Conservation (phyloP, 2,888 invertebrate species). For the Eupelmus urozonus region DNA sequence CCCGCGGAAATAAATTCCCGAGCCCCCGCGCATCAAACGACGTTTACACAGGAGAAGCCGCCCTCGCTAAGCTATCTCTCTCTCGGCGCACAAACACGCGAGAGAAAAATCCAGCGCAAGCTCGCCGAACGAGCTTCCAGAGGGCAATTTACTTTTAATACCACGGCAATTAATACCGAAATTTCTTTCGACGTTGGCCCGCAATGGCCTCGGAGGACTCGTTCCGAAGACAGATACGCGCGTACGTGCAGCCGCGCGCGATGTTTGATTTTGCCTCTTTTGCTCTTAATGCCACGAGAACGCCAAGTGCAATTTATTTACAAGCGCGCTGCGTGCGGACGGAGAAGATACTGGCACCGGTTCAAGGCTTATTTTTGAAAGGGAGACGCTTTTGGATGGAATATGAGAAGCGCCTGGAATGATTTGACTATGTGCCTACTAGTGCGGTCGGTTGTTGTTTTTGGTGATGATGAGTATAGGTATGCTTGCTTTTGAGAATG, state of each 20-base stretch:
- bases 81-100: too few species aligned
- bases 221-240: constrained; percentile 47
- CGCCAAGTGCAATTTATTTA: constrained; percentile 52
- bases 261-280: constrained; percentile 25
- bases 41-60: too few species aligned
- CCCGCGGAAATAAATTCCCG: constrained; percentile 21
- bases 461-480: too few species aligned
- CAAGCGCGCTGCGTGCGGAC: constrained; percentile 13
- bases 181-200: constrained; percentile 31
- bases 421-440: too few species aligned
- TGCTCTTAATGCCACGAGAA: neutral
- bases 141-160: constrained; percentile 55
- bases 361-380: constrained; percentile 46
- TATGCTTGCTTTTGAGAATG: too few species aligned
- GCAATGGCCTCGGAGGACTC: constrained; percentile 34
- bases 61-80: neutral
- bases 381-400: too few species aligned
- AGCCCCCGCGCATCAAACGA: too few species aligned
- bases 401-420: constrained; percentile 1
- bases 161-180: constrained; percentile 49
- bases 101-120: neutral
- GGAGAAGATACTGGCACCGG: constrained; percentile 31
- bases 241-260: neutral
- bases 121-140: constrained; percentile 32
- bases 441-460: too few species aligned